Evolutionary conservation across 2,797 vertebrate genomes (phyloP).

Genomic region (Phataginus tricuspis): DNA sequence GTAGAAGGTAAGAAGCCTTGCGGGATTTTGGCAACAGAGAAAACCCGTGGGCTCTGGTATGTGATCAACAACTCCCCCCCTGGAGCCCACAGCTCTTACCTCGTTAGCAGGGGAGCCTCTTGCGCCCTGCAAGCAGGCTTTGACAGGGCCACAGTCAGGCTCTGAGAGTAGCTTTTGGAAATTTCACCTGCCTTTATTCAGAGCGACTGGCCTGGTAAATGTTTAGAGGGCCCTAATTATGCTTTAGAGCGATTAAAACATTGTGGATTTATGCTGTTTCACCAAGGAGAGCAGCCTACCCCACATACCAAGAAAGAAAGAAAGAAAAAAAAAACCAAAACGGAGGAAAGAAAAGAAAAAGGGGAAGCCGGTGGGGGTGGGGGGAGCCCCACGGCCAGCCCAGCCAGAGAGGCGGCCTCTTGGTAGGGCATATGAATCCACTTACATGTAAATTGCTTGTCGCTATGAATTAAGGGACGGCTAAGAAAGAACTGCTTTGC

Average conservation of each 20-base stretch:
- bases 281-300: constrained; percentile 77
- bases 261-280: constrained; percentile 84
- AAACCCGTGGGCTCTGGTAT: constrained; percentile 52
- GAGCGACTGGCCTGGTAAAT: constrained; percentile 83
- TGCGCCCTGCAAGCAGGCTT: constrained; percentile 77
- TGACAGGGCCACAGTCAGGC: constrained; percentile 75
- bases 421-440: constrained; percentile 92
- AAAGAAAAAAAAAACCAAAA: not conserved
- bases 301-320: constrained; percentile 43
- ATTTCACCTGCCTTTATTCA: constrained; percentile 81
- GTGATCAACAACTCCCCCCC: constrained; percentile 84
- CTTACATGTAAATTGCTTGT: constrained; percentile 95
- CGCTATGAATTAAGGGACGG: constrained; percentile 92
- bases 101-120: constrained; percentile 83
- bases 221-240: constrained; percentile 84
- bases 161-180: constrained; percentile 76
- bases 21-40: constrained; percentile 82
- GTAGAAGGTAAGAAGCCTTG: constrained; percentile 84
- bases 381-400: not conserved
- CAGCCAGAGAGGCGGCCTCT: constrained; percentile 84
- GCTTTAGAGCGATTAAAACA: constrained; percentile 85
- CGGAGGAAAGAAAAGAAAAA: constrained; percentile 69
- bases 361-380: not conserved
- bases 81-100: constrained; percentile 82
- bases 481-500: constrained; percentile 91